Conservation (phyloP, 1,140 invertebrate genomes). For the Kradibia gibbosae region DNA sequence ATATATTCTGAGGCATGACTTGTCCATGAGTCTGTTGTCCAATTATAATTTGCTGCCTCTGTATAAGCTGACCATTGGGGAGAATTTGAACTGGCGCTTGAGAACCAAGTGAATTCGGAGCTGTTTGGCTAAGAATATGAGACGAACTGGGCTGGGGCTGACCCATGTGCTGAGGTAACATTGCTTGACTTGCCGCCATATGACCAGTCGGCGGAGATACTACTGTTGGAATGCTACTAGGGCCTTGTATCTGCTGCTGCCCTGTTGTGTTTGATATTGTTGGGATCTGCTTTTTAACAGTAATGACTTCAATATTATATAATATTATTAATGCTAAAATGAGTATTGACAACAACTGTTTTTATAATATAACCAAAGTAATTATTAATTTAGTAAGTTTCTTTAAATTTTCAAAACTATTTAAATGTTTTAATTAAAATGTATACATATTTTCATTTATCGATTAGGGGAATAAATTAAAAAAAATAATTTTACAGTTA, state of each 20-base stretch:
- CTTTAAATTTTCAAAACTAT: too few relatives aligned
- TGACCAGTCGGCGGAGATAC: neutral
- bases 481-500: too few relatives aligned
- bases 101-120: neutral
- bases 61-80: conserved; percentile 37
- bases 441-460: too few relatives aligned
- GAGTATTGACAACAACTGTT: too few relatives aligned
- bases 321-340: too few relatives aligned
- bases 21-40: conserved; percentile 12
- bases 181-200: neutral
- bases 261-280: conserved; percentile 1
- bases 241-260: conserved; percentile 23
- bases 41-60: conserved; percentile 41
- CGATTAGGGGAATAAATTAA: too few relatives aligned
- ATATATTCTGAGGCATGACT: neutral
- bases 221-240: conserved; percentile 5
- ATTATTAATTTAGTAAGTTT: too few relatives aligned
- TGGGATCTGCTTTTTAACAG: conserved; percentile 39
- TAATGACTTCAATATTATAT: too few relatives aligned
- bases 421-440: too few relatives aligned
- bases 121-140: conserved; percentile 20
- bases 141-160: conserved; percentile 7
- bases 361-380: too few relatives aligned
- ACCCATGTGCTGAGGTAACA: conserved; percentile 20
- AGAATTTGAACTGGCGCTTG: conserved; percentile 45